These are phyloP conservation scores for Ctenopoma kingsleyae DNA, from an alignment of 2,797 vertebrate species.

Conservation along the genomic window DNA sequence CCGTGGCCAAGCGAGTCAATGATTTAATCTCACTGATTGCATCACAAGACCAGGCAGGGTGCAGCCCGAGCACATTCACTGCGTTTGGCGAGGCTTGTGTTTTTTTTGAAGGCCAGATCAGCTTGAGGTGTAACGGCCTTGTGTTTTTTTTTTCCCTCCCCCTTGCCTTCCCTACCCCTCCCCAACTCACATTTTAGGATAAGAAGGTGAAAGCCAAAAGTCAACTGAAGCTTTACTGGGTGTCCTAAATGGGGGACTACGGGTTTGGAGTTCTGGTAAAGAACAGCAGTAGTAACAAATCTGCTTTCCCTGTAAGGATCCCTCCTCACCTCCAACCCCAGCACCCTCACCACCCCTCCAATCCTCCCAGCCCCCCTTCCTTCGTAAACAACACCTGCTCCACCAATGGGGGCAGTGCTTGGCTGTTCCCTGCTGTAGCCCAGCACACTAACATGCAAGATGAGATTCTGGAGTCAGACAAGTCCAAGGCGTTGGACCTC, in stretches of 20 bases:
- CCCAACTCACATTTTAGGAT: conserved; percentile 56
- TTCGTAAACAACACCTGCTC: conserved; percentile 97
- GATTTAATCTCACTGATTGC: conserved; percentile 81
- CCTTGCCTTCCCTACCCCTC: neutral
- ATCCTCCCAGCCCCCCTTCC: conserved; percentile 93
- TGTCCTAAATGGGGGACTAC: conserved; percentile 99
- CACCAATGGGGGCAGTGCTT: conserved; percentile 96
- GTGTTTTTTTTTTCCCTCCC: conserved; percentile 2
- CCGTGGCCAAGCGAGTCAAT: conserved; percentile 70
- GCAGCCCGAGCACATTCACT: conserved; percentile 69
- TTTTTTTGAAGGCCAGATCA: conserved; percentile 44
- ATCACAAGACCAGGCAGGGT: conserved; percentile 80
- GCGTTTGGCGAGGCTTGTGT: conserved; percentile 52
- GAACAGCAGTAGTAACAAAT: conserved; percentile 98
- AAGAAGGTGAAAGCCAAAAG: conserved; percentile 78
- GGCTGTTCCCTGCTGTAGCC: conserved; percentile 96
- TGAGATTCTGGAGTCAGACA: conserved; percentile 98
- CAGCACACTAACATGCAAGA: conserved; percentile 98
- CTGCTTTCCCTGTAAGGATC: conserved; percentile 98
- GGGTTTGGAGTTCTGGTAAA: conserved; percentile 99
- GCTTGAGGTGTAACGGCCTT: conserved; percentile 55
- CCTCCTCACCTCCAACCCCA: conserved; percentile 98
- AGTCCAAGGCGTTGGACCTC: conserved; percentile 91
- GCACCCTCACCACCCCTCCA: conserved; percentile 92
- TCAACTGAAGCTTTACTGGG: conserved; percentile 77